Evolutionary conservation across 2,888 invertebrate species (phyloP).

Genomic region (Apamea epomidion): DNA sequence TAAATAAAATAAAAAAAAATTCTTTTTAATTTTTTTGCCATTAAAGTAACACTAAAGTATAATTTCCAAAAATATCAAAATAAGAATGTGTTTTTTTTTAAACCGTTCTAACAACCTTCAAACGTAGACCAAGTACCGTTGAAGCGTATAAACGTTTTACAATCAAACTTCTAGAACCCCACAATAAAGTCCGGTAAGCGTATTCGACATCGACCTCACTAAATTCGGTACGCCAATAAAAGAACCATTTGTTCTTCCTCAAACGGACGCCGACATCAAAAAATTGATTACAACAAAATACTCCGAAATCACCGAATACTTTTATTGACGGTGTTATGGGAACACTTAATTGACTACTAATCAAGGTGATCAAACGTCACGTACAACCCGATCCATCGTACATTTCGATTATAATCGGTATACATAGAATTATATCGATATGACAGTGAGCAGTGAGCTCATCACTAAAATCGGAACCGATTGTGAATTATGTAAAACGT

Average conservation of each 20-base stretch:
- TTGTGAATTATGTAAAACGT: slow-evolving; percentile 69
- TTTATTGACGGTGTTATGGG: slow-evolving; percentile 89
- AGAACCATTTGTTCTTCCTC: slow-evolving; percentile 83
- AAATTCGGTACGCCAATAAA: slow-evolving; percentile 90
- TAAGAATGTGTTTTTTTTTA: background rate
- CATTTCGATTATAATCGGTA: slow-evolving; percentile 72
- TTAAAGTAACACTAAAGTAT: too few species aligned
- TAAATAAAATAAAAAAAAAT: too few species aligned
- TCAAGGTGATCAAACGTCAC: slow-evolving; percentile 76
- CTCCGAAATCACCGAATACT: slow-evolving; percentile 87
- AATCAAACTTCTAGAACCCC: slow-evolving; percentile 65
- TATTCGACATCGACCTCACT: slow-evolving; percentile 83
- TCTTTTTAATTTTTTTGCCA: too few species aligned
- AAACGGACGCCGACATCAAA: slow-evolving; percentile 88
- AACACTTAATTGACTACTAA: slow-evolving; percentile 88
- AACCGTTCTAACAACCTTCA: background rate
- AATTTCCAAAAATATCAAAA: background rate
- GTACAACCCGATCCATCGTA: slow-evolving; percentile 71
- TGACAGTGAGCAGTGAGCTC: slow-evolving; percentile 68
- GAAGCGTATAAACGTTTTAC: slow-evolving; percentile 41
- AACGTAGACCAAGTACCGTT: slow-evolving; percentile 33
- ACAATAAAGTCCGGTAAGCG: slow-evolving; percentile 75
- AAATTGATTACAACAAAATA: slow-evolving; percentile 90
- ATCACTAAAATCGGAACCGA: slow-evolving; percentile 64
- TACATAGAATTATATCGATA: slow-evolving; percentile 71